Percentiles rank a stretch among this genome's conserved stretches.
Evolutionary conservation across 2,113 vertebrate genomes (phyloP).

Genomic region (Clarias macrocephalus): DNA sequence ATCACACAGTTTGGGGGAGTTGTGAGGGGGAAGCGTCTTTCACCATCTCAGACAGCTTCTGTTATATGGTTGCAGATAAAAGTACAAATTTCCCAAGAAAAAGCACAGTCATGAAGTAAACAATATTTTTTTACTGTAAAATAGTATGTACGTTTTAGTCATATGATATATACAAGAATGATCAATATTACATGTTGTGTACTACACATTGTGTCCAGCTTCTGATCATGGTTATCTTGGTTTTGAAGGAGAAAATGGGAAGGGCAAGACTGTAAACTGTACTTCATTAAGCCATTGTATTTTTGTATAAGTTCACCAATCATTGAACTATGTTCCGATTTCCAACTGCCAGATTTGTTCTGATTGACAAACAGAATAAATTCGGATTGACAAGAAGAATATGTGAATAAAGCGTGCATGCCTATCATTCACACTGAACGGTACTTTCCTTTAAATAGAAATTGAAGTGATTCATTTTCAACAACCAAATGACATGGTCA

Average conservation of each 20-base stretch:
- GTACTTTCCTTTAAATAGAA: background rate
- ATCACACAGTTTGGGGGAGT: background rate
- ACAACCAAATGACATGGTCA: background rate
- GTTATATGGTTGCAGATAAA: conserved; percentile 63
- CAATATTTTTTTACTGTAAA: conserved; percentile 75
- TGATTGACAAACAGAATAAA: conserved; percentile 58
- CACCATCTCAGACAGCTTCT: conserved; percentile 55
- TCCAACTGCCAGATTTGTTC: conserved; percentile 70
- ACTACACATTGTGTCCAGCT: conserved; percentile 17
- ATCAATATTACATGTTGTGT: conserved; percentile 11
- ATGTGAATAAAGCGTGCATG: conserved; percentile 74
- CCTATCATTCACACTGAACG: conserved; percentile 35
- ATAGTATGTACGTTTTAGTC: conserved; percentile 38
- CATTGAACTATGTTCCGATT: conserved; percentile 61
- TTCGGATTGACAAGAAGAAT: conserved; percentile 52
- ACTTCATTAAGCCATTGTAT: background rate
- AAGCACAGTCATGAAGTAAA: conserved; percentile 72
- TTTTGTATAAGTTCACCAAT: conserved; percentile 51
- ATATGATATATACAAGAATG: conserved; percentile 27
- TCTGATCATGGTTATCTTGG: conserved; percentile 6
- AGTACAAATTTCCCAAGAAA: conserved; percentile 61
- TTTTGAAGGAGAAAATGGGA: conserved; percentile 1
- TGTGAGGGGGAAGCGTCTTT: background rate
- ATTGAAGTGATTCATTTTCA: background rate
- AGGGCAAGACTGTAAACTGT: background rate